Evolutionary conservation across 2,888 invertebrate genomes (phyloP), one percentile per base, ranked within the genome.

Genomic region (Muscina levida): DNA sequence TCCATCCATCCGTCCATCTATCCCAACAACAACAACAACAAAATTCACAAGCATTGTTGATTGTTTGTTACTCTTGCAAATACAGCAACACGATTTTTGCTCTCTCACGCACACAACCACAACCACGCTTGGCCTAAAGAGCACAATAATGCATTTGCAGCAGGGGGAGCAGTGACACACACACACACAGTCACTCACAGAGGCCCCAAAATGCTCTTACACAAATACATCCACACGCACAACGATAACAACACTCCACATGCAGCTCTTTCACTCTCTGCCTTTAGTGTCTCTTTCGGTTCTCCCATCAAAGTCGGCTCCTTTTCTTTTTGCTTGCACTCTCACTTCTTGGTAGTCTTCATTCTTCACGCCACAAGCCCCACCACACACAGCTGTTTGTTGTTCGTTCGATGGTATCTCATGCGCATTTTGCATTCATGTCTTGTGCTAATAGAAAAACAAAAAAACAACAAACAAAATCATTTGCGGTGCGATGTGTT

Each of bases 371-470:
- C 19, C 31, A 31, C 31, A 31, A 31, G 31, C 31, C 31, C 53
- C 24, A 13, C 13, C 19, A 19, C 17, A 19, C 17, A 53, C 31
- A 31, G 31, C 8, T 53, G 37, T 67, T 11, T n/a, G 31, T 51
- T 15, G 51, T 67, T 24, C 31, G 51, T 67, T 66, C 66, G 66
- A 48, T 48, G 13, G 85, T 86, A 85, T 85, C 87, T 86, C 88
- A 87, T 88, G 88, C 88, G 87, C 87, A 86, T 85, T 62, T 86
- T 86, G 83, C 85, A 87, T 85, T 87, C 84, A 83, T 84, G 84
- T 85, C 84, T 84, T 83, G 79, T 78, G 76, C 59, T 67, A 67
- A 79, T 53, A 72, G 62, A 39, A 72, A 44, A 72, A 59, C 67
- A 68, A 77, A n/a, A n/a, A n/a, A 62, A 71, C 72, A 77, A 73